These are phyloP conservation scores for Orthochromis malagaraziensis DNA, from an alignment of 2,113 vertebrate species.

Conservation along the genomic window DNA sequence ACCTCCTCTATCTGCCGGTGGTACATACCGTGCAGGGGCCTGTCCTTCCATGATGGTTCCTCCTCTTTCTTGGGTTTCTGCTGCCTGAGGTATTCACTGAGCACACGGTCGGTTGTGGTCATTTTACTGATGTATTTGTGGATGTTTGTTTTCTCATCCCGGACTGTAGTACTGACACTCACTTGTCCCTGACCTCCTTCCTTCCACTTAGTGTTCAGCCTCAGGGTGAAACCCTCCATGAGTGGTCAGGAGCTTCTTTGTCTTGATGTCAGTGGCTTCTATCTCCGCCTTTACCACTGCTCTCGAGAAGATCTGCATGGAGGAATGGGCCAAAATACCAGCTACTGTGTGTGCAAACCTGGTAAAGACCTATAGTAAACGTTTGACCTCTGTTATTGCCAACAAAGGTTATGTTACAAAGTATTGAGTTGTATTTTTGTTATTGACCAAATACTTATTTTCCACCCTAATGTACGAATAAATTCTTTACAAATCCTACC, in stretches of 20 bases:
- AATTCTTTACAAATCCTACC: too few species aligned
- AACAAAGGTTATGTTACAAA: too few species aligned
- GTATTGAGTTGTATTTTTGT: too few species aligned
- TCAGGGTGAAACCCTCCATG: neutral
- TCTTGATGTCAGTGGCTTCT: neutral
- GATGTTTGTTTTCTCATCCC: accelerated
- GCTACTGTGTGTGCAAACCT: neutral
- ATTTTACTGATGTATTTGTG: accelerated
- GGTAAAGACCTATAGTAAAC: too few species aligned
- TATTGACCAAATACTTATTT: too few species aligned
- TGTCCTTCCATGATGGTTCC: neutral
- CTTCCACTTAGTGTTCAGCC: neutral
- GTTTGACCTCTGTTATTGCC: too few species aligned
- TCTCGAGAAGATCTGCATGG: too few species aligned
- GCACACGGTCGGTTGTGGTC: accelerated
- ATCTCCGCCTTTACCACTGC: accelerated
- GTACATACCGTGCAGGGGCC: too few species aligned
- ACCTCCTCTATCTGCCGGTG: too few species aligned
- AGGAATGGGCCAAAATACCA: neutral
- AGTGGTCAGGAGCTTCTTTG: accelerated
- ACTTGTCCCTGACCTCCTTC: neutral
- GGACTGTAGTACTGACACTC: accelerated
- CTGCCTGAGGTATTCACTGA: neutral
- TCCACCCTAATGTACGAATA: too few species aligned
- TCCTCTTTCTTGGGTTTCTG: neutral